Evolutionary conservation across 1,140 invertebrate genomes (phyloP).

Genomic region (Drosophila ficusphila): DNA sequence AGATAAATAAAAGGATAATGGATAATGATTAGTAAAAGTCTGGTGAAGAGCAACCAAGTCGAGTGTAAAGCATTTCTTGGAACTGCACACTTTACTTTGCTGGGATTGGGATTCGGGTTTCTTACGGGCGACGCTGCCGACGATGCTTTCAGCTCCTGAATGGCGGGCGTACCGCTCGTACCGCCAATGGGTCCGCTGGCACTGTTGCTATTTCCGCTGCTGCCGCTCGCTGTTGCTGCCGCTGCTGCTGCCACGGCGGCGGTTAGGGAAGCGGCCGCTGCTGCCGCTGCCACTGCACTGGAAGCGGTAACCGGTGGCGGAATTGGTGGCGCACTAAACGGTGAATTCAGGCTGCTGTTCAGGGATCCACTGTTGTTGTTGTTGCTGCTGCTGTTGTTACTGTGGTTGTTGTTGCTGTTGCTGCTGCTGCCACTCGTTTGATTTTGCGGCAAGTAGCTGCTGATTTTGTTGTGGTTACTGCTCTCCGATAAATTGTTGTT

Average conservation of each 20-base stretch:
- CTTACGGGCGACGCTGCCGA: slow-evolving; percentile 83
- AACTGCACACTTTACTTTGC: slow-evolving; percentile 82
- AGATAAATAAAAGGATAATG: no score
- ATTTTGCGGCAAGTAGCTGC: slow-evolving; percentile 52
- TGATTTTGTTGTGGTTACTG: slow-evolving; percentile 66
- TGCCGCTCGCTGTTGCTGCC: slow-evolving; percentile 47
- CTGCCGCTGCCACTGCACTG: slow-evolving; percentile 64
- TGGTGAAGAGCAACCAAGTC: neutral
- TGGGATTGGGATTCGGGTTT: slow-evolving; percentile 69
- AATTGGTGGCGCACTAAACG: slow-evolving; percentile 61
- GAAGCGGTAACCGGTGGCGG: slow-evolving; percentile 49
- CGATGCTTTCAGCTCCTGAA: slow-evolving; percentile 81
- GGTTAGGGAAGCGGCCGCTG: slow-evolving; percentile 56
- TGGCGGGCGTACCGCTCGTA: slow-evolving; percentile 62
- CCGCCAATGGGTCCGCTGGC: slow-evolving; percentile 3
- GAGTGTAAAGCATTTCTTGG: slow-evolving; percentile 36
- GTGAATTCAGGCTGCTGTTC: slow-evolving; percentile 57
- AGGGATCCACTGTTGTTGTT: slow-evolving; percentile 32
- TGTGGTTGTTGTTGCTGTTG: slow-evolving; percentile 19
- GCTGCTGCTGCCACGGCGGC: slow-evolving; percentile 68
- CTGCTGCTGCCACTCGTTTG: slow-evolving; percentile 33
- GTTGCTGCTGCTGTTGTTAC: slow-evolving; percentile 12
- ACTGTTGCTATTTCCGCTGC: slow-evolving; percentile 21
- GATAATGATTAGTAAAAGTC: neutral
- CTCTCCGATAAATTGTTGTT: slow-evolving; percentile 41